phyloP scores from a whole-genome alignment of 2,797 vertebrate genomes.

The Spinus olivaceus region DNA sequence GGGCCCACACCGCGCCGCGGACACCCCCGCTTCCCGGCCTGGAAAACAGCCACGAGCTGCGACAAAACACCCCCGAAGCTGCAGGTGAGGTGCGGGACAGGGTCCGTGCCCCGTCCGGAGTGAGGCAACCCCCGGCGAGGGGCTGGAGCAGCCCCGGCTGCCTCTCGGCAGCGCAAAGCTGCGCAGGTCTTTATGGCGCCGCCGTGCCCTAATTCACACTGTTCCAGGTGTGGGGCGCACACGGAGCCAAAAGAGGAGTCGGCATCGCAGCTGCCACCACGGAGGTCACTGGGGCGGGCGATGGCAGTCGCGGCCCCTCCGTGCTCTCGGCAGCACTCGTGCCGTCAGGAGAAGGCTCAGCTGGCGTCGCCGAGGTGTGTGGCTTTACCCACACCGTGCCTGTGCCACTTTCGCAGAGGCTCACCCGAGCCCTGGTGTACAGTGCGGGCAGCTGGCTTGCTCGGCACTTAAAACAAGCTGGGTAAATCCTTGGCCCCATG shows the following conservation, averaged over 20 bases:
- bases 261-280: background rate
- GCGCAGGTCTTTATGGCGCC: background rate
- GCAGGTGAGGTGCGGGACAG: background rate
- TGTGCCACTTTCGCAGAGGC: background rate
- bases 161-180: background rate
- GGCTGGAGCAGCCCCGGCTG: background rate
- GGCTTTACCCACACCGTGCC: rapidly evolving
- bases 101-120: rapidly evolving
- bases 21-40: rapidly evolving
- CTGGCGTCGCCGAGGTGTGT: rapidly evolving
- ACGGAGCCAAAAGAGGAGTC: background rate
- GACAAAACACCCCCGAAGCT: background rate
- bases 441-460: rapidly evolving
- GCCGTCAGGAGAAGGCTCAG: background rate
- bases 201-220: background rate
- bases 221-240: background rate
- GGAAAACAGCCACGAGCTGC: rapidly evolving
- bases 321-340: rapidly evolving
- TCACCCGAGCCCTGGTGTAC: rapidly evolving
- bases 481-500: background rate
- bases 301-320: background rate
- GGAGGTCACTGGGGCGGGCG: background rate
- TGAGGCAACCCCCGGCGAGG: rapidly evolving
- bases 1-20: rapidly evolving
- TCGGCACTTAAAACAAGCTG: background rate